A percentile compares a stretch with the other conserved stretches of the same genome.
Conservation (phyloP, 2,797 vertebrate genomes). For the Erethizon dorsatum region DNA sequence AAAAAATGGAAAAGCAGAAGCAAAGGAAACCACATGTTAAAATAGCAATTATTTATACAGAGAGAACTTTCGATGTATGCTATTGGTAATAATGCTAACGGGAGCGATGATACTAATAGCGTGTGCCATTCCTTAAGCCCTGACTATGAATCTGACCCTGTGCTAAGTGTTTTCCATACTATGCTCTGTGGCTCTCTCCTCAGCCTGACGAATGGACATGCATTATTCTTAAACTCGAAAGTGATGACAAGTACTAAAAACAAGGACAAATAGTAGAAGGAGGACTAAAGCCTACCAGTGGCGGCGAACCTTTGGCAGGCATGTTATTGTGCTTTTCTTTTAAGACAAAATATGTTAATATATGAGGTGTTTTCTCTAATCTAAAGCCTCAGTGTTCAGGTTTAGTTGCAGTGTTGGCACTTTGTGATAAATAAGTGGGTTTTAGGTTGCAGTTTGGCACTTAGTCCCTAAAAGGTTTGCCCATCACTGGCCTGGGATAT, state of each 20-base stretch:
- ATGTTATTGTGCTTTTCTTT: background rate
- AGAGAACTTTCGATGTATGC: background rate
- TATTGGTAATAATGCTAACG: background rate
- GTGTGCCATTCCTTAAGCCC: background rate
- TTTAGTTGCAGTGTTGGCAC: background rate
- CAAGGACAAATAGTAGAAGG: background rate
- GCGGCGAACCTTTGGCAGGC: background rate
- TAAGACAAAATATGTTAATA: background rate
- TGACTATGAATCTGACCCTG: background rate
- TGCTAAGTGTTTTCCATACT: background rate
- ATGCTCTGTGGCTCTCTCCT: background rate
- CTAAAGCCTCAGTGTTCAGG: background rate
- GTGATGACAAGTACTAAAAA: background rate
- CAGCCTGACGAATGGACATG: background rate
- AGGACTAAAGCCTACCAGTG: background rate
- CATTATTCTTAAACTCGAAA: background rate
- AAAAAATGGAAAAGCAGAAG: constrained; percentile 38
- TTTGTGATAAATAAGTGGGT: background rate
- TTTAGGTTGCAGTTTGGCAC: background rate
- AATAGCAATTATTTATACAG: background rate
- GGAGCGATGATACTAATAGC: background rate
- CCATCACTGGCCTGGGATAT: background rate
- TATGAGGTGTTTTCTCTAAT: background rate
- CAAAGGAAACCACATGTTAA: constrained; percentile 54
- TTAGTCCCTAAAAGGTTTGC: background rate